These are phyloP conservation scores for Odontothrips loti DNA, from an alignment of 2,888 invertebrate genomes.

Conservation along the genomic window DNA sequence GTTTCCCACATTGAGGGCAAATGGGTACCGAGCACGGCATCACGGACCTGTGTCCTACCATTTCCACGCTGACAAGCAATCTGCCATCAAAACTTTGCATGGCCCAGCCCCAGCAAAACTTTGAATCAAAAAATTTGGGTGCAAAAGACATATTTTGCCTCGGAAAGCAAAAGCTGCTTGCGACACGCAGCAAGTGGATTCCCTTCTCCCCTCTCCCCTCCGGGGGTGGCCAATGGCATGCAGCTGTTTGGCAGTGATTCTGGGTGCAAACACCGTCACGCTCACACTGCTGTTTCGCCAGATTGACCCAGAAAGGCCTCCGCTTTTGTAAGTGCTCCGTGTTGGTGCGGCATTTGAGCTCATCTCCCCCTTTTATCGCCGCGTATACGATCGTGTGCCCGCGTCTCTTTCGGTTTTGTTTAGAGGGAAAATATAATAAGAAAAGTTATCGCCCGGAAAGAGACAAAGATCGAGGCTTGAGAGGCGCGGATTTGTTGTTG, in stretches of 20 bases:
- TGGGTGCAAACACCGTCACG: not conserved
- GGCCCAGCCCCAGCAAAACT: no score
- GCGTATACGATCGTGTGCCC: not conserved
- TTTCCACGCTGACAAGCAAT: no score
- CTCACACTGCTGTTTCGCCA: not conserved
- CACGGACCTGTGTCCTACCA: no score
- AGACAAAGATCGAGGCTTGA: not conserved
- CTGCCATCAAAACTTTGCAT: no score
- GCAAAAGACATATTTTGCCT: no score
- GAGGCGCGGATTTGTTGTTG: not conserved
- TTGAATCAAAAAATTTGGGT: no score
- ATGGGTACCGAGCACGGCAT: no score
- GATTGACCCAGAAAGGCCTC: not conserved
- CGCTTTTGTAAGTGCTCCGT: not conserved
- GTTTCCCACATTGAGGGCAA: no score
- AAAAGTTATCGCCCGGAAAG: slow-evolving; percentile 21
- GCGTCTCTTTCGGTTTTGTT: not conserved
- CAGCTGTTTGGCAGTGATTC: not conserved
- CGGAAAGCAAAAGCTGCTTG: no score
- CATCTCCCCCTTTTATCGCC: not conserved
- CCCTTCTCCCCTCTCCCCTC: no score
- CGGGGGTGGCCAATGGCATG: no score
- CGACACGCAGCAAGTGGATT: no score
- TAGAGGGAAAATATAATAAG: not conserved
- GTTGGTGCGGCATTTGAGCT: not conserved